A percentile compares a stretch with the other conserved stretches of the same genome.
Conservation (phyloP, 2,797 vertebrate species). For the Poeciliopsis paucimaculata region DNA sequence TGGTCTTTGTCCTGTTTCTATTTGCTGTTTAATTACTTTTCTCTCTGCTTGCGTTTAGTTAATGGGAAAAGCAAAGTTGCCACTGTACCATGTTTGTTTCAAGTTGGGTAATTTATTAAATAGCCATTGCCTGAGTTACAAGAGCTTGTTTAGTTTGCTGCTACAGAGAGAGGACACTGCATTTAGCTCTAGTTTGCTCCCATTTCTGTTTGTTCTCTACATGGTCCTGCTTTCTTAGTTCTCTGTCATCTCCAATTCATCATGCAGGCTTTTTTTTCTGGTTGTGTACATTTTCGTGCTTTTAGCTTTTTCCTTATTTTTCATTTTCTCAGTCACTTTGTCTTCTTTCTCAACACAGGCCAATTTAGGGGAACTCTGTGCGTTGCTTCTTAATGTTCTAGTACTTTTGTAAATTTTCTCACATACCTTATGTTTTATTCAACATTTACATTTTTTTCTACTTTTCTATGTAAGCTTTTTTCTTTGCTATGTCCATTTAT, state of each 20-base stretch:
- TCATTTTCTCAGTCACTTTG: constrained; percentile 5
- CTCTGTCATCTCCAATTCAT: constrained; percentile 18
- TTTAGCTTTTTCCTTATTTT: constrained; percentile 3
- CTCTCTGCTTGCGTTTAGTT: constrained; percentile 34
- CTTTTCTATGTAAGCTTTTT: constrained; percentile 28
- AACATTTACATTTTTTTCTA: constrained; percentile 25
- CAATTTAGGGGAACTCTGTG: background rate
- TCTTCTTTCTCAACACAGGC: constrained; percentile 9
- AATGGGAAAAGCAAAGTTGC: constrained; percentile 30
- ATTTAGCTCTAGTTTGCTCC: constrained; percentile 43
- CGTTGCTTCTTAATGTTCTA: background rate
- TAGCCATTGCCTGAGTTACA: constrained; percentile 39
- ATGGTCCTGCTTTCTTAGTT: constrained; percentile 39
- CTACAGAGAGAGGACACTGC: constrained; percentile 28
- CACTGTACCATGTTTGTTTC: constrained; percentile 54
- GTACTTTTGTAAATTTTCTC: background rate
- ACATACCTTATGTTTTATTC: constrained; percentile 43
- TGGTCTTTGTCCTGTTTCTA: constrained; percentile 50
- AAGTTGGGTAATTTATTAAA: constrained; percentile 60
- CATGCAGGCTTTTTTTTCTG: background rate
- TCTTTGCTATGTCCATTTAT: constrained; percentile 14
- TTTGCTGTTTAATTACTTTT: constrained; percentile 62
- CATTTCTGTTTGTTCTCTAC: constrained; percentile 32
- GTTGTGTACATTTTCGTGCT: constrained; percentile 18
- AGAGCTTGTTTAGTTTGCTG: constrained; percentile 54